Evolutionary conservation across 2,888 invertebrate species (phyloP).

Genomic region (Patella caerulea): DNA sequence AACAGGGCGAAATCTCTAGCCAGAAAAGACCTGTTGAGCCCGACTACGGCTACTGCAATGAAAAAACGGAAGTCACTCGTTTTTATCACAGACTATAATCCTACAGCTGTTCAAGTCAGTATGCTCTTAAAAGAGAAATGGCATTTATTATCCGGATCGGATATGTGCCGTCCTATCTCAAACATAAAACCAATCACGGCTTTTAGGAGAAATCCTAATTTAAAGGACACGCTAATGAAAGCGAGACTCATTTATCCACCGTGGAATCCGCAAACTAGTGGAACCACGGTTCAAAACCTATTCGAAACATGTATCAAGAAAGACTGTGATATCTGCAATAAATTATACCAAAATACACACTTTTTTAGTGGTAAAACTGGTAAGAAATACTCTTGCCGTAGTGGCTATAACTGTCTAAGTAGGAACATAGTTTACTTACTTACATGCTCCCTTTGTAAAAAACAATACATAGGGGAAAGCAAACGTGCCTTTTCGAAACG

Average conservation of each 20-base stretch:
- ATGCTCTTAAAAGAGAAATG: neutral
- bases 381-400: neutral
- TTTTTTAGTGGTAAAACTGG: neutral
- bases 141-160: neutral
- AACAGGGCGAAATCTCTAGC: neutral
- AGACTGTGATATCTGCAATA: neutral
- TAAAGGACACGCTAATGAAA: neutral
- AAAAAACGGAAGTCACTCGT: neutral
- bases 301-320: neutral
- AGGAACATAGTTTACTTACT: neutral
- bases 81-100: neutral
- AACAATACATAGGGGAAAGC: too few species aligned
- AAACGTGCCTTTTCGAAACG: too few species aligned
- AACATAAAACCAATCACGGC: neutral
- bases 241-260: neutral
- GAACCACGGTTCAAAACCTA: neutral
- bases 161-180: neutral
- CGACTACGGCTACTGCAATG: neutral
- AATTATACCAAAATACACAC: neutral
- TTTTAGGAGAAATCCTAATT: neutral
- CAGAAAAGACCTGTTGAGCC: neutral
- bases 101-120: neutral
- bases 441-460: neutral
- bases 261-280: neutral
- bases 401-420: neutral